Evolutionary conservation across 2,888 invertebrate species (phyloP).

Genomic region (Stenurella melanura): DNA sequence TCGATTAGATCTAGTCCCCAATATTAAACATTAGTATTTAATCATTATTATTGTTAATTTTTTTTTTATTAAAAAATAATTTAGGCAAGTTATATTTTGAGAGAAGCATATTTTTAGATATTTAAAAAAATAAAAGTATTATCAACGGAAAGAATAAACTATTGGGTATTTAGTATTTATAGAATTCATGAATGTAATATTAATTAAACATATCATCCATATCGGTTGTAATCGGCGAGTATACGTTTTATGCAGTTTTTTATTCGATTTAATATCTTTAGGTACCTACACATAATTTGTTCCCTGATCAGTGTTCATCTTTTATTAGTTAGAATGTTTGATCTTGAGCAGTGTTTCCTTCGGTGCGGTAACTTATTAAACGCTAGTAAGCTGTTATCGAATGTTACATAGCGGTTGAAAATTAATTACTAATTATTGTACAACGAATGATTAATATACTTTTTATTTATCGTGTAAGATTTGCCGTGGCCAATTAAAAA

Average conservation of each 20-base stretch:
- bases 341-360: constrained; percentile 10
- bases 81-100: neutral
- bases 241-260: neutral
- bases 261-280: constrained; percentile 10
- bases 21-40: no score
- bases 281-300: neutral
- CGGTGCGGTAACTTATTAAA: constrained; percentile 4
- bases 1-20: no score
- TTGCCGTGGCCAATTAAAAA: neutral
- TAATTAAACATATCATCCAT: neutral
- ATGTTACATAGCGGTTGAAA: neutral
- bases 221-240: neutral
- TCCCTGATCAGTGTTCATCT: neutral
- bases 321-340: constrained; percentile 8
- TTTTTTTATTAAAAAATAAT: neutral
- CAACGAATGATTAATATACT: constrained; percentile 10
- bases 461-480: constrained; percentile 7
- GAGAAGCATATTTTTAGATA: neutral
- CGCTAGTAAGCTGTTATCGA: constrained; percentile 19
- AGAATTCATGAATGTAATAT: constrained; percentile 14
- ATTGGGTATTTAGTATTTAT: neutral
- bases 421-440: constrained; percentile 11
- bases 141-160: neutral
- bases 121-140: neutral
- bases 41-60: no score